Conservation (phyloP, 2,888 invertebrate genomes). For the Tholera decimalis region DNA sequence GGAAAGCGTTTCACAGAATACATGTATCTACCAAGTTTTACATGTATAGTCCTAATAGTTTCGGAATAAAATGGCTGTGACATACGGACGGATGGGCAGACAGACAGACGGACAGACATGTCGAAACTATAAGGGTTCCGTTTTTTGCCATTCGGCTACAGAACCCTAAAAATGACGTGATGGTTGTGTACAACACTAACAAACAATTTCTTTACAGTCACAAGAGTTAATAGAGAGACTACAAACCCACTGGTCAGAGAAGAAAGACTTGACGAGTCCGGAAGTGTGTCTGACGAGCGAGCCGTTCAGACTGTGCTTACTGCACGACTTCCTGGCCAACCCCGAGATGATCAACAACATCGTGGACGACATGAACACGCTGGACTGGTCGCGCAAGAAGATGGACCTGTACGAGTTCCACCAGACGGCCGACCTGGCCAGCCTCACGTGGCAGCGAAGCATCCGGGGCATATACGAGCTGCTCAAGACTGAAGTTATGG, state of each 20-base stretch:
- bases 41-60: no score
- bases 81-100: no score
- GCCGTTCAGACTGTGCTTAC: constrained; percentile 93
- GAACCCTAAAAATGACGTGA: no score
- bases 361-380: constrained; percentile 93
- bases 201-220: constrained; percentile 72
- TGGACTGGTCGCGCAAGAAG: constrained; percentile 94
- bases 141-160: no score
- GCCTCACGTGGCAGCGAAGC: constrained; percentile 89
- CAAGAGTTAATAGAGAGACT: constrained; percentile 83
- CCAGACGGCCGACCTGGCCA: constrained; percentile 94
- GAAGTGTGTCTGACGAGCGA: constrained; percentile 90
- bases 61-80: no score
- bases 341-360: constrained; percentile 91
- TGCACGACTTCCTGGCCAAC: constrained; percentile 92
- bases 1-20: no score
- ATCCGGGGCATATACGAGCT: constrained; percentile 93
- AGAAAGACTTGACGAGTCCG: constrained; percentile 78
- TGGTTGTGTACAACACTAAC: constrained; percentile 6
- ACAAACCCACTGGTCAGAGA: constrained; percentile 87
- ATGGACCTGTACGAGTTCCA: constrained; percentile 97
- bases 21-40: no score
- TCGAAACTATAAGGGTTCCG: no score
- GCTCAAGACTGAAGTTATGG: constrained; percentile 92
- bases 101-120: no score